Conservation (phyloP, 1,140 invertebrate species). For the Bombus polaris region DNA sequence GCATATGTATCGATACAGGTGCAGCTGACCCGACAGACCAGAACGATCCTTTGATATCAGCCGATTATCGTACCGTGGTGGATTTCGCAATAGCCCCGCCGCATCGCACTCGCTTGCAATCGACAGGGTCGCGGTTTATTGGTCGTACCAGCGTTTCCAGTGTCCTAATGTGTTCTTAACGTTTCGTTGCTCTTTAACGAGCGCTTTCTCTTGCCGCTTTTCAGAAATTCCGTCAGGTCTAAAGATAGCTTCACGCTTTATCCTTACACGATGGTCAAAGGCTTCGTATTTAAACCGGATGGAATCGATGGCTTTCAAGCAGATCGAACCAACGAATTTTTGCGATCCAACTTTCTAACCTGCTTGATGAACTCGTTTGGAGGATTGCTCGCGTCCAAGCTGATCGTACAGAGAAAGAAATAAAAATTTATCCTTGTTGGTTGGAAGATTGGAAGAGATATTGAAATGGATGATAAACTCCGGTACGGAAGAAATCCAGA, state of each 20-base stretch:
- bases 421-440: background rate
- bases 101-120: slow-evolving; percentile 35
- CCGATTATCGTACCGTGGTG: slow-evolving; percentile 43
- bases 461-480: background rate
- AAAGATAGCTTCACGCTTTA: no score
- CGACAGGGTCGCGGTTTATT: slow-evolving; percentile 51
- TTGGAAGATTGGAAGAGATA: background rate
- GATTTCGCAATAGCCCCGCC: slow-evolving; percentile 33
- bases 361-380: background rate
- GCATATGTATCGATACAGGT: slow-evolving; percentile 21
- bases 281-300: background rate
- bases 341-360: background rate
- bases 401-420: background rate
- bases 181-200: slow-evolving; percentile 31
- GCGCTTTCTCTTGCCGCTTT: background rate
- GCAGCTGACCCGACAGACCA: slow-evolving; percentile 10
- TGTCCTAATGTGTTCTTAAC: slow-evolving; percentile 10
- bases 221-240: no score
- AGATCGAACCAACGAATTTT: background rate
- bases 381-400: background rate
- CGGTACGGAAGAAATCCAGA: background rate
- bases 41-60: slow-evolving; percentile 53
- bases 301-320: background rate
- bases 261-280: background rate
- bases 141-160: slow-evolving; percentile 1